Percentiles rank a stretch among this genome's conserved stretches.
Conservation (phyloP, 2,797 vertebrate genomes). For the Aldrovandia affinis region DNA sequence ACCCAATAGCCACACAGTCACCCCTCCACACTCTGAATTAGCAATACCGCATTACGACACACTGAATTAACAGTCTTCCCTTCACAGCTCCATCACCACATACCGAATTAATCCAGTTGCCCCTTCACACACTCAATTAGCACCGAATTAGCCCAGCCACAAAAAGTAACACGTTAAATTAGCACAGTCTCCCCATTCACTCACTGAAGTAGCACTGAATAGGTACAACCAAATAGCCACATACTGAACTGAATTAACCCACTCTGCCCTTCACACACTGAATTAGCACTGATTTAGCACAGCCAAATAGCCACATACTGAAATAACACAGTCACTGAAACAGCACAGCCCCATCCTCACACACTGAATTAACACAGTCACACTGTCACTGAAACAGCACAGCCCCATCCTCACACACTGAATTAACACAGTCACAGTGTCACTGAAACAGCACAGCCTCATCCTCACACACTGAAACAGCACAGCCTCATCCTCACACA, state of each 20-base stretch:
- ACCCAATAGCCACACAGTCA: background rate
- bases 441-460: background rate
- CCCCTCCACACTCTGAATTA: background rate
- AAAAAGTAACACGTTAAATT: background rate
- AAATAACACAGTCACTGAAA: constrained; percentile 56
- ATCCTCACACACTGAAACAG: background rate
- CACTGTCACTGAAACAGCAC: background rate
- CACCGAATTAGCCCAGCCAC: background rate
- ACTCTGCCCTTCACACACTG: background rate
- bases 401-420: background rate
- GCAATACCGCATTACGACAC: background rate
- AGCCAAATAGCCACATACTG: constrained; percentile 59
- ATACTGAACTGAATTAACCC: background rate
- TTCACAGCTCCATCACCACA: background rate
- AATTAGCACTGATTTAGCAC: background rate
- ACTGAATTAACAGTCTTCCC: background rate
- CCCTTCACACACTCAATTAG: background rate
- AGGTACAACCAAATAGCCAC: constrained; percentile 49
- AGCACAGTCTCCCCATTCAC: background rate
- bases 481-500: constrained; percentile 48
- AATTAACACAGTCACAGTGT: background rate
- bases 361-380: background rate
- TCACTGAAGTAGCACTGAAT: background rate
- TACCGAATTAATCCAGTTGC: background rate
- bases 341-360: constrained; percentile 16